Evolutionary conservation across 2,888 invertebrate species (phyloP), one percentile per base, ranked within the genome.

Genomic region (Nyleta sp.): DNA sequence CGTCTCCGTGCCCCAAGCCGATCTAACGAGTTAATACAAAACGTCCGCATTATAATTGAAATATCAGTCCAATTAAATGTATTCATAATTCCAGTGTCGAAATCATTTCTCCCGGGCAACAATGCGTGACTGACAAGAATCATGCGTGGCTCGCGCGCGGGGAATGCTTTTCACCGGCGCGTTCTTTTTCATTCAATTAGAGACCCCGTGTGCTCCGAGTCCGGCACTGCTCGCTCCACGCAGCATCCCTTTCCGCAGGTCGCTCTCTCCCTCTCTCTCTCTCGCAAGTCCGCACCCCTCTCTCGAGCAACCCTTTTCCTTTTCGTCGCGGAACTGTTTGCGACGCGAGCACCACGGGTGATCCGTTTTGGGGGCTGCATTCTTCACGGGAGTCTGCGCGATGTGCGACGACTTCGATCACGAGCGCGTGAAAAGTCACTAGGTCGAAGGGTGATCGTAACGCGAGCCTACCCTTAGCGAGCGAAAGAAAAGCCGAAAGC

Each of bases 391-490:
- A 62, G 67, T 73, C 68, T 71, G 55, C 40, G 57, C 76, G 62
- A 53, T 68, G 68, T 64, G 55, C 76, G 59, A 64, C 50, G 72
- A 57, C 73, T 74, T 78, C 59, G 78, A 78, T 80, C 79, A 82
- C 79, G 85, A 82, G 84, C 83, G 86, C 84, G 87, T 83, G 85
- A 84, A 86, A 86, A 88, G 87, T 86, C 85, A 84, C 78, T 64
- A 67, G 53, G 64, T 67, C 44, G 53, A 75, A 46, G 70, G 72
- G 74, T 50, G 46, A 2, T 52, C 24, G 83, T 83, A 82, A 83
- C 76, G 67, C 73, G 82, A 82, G 83, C 76, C 73, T 76, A 80
- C 75, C 76, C 73, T 60, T 72, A 1, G 13, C 6, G 2, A 28
- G 8, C 35, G 13, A 62, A 35, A 65, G 50, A 35, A 48, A 33